Evolutionary conservation across 2,888 invertebrate species (phyloP), one percentile per base, ranked within the genome.

Genomic region (Mechanitis messenoides): DNA sequence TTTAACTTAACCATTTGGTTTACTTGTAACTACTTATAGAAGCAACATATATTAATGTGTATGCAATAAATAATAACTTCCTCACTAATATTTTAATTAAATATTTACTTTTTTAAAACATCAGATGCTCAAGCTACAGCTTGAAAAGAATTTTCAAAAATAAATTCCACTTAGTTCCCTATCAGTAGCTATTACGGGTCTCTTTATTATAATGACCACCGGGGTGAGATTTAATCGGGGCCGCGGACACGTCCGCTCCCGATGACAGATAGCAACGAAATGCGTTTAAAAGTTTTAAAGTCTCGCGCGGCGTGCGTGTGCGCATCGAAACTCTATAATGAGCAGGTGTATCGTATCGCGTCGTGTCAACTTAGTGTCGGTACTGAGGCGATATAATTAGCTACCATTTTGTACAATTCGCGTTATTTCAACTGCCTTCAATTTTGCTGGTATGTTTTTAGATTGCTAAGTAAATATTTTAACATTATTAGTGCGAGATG

Each of bases 181-280:
- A 62, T 69, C 64, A 58, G 61, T 38, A 60, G 58, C 79, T 83
- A 84, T 84, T 85, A 84, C 79, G 73, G 77, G 74, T 69, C 78
- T 74, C 70, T 80, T 81, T 83, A 81, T 81, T 84, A 83, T 84
- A 84, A 84, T 85, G 84, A 74, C 79, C 82, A 78, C 81, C 79
- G 74, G 75, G 78, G 74, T 76, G 76, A 82, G 87, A 87, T 87
- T 82, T 84, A 85, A 87, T 87, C 87, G 81, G 45, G 50, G 56
- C 57, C 56, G 64, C 62, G 64, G 65, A 74, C 72, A 75, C 83
- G 84, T 81, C 80, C 72, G 78, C 78, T 72, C 76, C 72, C 80
- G 87, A 87, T 87, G 87, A 87, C 85, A 87, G 87, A 87, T 87
- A 87, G 80, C 79, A 75, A 78, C 74, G 77, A 79, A 86, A 81